A percentile compares a stretch with the other conserved stretches of the same genome.
Conservation (phyloP, 2,888 invertebrate species). For the Orchesellides sinensis region DNA sequence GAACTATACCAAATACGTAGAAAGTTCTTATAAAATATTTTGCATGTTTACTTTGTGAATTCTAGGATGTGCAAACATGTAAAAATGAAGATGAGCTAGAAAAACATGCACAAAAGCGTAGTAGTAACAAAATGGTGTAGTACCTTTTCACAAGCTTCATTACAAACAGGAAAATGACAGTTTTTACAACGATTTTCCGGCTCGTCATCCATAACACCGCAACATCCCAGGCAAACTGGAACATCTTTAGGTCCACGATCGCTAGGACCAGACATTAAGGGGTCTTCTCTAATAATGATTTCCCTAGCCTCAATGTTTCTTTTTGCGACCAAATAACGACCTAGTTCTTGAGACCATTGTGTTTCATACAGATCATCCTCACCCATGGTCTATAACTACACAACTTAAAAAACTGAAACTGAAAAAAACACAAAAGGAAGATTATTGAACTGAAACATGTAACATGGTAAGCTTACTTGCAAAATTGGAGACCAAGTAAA, state of each 20-base stretch:
- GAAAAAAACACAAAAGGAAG: too few species aligned
- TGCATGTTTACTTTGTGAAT: neutral
- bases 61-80: neutral
- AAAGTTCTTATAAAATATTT: too few species aligned
- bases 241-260: constrained; percentile 56
- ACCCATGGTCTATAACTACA: constrained; percentile 2
- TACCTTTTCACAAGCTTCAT: constrained; percentile 54
- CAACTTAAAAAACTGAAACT: too few species aligned
- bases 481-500: too few species aligned
- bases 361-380: constrained; percentile 44
- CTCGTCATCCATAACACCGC: constrained; percentile 40
- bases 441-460: too few species aligned
- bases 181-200: constrained; percentile 54
- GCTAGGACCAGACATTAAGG: constrained; percentile 63
- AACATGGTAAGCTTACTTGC: too few species aligned
- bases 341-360: constrained; percentile 52
- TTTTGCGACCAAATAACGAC: constrained; percentile 66
- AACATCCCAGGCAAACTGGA: constrained; percentile 69
- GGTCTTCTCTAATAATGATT: constrained; percentile 68
- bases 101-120: neutral
- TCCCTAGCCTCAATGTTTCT: constrained; percentile 66
- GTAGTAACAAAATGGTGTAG: neutral
- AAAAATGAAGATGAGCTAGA: neutral
- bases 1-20: too few species aligned
- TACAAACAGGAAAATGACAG: constrained; percentile 69